Percentiles rank a stretch among this genome's conserved stretches.
These are phyloP conservation scores for Eulemur rubriventer DNA, from an alignment of 2,797 vertebrate species.

Conservation along the genomic window DNA sequence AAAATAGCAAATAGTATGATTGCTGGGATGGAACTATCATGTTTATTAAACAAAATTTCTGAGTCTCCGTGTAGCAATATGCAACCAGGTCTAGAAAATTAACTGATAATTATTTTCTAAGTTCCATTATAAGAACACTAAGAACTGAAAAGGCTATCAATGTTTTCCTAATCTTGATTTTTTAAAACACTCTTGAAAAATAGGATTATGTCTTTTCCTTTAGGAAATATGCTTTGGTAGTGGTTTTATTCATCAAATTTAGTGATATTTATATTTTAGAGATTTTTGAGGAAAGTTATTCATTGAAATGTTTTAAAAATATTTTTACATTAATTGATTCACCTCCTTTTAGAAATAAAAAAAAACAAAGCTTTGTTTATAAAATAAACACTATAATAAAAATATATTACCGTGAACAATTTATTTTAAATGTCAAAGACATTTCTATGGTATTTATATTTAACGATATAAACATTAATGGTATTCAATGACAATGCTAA, in stretches of 20 bases:
- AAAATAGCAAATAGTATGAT: conserved; percentile 29
- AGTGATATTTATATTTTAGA: neutral
- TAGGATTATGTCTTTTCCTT: neutral
- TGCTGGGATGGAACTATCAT: neutral
- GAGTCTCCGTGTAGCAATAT: neutral
- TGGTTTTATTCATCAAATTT: neutral
- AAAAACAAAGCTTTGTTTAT: neutral
- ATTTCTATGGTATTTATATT: neutral
- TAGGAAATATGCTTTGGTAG: neutral
- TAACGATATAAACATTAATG: neutral
- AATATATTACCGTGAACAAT: neutral
- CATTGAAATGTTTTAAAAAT: neutral
- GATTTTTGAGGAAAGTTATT: neutral
- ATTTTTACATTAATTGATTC: neutral
- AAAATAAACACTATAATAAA: neutral
- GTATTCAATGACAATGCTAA: neutral
- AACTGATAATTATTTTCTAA: neutral
- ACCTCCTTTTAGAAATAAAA: neutral
- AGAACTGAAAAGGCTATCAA: neutral
- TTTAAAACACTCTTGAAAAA: neutral
- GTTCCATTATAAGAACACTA: neutral
- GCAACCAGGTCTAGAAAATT: neutral
- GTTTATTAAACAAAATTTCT: conserved; percentile 13
- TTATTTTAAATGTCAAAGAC: neutral
- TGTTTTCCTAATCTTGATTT: neutral